Percentiles rank a stretch among this genome's conserved stretches.
phyloP scores from a whole-genome alignment of 2,113 vertebrate species.

The Hydropotes inermis region DNA sequence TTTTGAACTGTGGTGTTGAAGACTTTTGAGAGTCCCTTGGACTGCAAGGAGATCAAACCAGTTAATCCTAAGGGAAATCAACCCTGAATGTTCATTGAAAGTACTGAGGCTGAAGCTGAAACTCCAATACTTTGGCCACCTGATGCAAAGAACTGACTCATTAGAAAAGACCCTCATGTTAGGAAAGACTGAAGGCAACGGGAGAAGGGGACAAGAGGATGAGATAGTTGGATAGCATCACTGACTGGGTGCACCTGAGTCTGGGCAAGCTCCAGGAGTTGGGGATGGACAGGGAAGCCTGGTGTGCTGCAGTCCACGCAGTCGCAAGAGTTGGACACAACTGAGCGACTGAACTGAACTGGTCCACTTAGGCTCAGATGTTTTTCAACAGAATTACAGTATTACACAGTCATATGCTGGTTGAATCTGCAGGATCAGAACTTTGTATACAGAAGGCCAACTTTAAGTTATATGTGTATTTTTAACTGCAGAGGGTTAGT shows the following conservation, averaged over 20 bases:
- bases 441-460: not conserved
- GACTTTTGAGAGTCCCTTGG: not conserved
- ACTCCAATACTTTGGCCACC: not conserved
- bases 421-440: not conserved
- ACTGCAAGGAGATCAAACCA: not conserved
- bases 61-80: not conserved
- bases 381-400: not conserved
- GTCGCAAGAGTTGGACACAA: not conserved
- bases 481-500: not conserved
- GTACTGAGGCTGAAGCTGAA: not conserved
- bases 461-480: not conserved
- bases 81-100: not conserved
- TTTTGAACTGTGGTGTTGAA: not conserved
- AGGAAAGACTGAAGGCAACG: not conserved
- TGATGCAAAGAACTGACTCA: not conserved
- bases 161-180: not conserved
- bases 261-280: not conserved
- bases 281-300: not conserved
- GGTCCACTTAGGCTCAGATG: not conserved
- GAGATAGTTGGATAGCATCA: not conserved
- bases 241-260: not conserved
- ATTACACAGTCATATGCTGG: not conserved
- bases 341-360: not conserved
- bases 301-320: rapidly evolving
- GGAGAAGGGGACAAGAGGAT: not conserved